Conservation (phyloP, 92 coral and sea anemone species). For the Phenganax marumi region DNA sequence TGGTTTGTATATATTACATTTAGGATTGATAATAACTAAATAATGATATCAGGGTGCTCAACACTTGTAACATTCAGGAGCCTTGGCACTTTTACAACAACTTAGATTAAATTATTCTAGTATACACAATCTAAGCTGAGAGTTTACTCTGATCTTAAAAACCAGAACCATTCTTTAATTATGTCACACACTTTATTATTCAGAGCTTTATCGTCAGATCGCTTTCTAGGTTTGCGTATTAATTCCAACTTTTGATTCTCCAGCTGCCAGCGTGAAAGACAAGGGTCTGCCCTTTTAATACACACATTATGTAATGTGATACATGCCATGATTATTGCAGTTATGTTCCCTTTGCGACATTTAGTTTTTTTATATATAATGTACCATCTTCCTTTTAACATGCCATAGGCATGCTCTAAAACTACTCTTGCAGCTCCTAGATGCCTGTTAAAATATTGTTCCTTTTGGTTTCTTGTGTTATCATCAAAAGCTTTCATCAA, state of each 20-base stretch:
- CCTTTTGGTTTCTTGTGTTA: conserved; percentile 18
- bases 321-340: conserved; percentile 43
- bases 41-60: neutral
- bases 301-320: conserved; percentile 40
- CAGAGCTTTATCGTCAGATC: conserved; percentile 48
- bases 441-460: conserved; percentile 39
- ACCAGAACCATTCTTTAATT: conserved; percentile 51
- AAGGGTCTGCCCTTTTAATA: conserved; percentile 43
- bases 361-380: conserved; percentile 43
- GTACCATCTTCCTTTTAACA: conserved; percentile 36
- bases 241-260: conserved; percentile 33
- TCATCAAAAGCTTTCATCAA: conserved; percentile 36
- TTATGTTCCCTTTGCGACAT: conserved; percentile 44
- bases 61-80: conserved; percentile 1
- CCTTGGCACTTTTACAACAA: neutral
- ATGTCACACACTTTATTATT: conserved; percentile 32
- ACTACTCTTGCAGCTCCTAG: conserved; percentile 46
- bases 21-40: conserved; percentile 8
- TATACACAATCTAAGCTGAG: neutral
- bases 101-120: neutral
- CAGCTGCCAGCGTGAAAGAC: conserved; percentile 49
- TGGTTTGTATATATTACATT: conserved; percentile 5
- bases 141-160: conserved; percentile 27
- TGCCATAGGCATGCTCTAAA: conserved; percentile 44
- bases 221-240: conserved; percentile 31